Conservation (phyloP, 2,113 vertebrate species). For the Eretmochelys imbricata region DNA sequence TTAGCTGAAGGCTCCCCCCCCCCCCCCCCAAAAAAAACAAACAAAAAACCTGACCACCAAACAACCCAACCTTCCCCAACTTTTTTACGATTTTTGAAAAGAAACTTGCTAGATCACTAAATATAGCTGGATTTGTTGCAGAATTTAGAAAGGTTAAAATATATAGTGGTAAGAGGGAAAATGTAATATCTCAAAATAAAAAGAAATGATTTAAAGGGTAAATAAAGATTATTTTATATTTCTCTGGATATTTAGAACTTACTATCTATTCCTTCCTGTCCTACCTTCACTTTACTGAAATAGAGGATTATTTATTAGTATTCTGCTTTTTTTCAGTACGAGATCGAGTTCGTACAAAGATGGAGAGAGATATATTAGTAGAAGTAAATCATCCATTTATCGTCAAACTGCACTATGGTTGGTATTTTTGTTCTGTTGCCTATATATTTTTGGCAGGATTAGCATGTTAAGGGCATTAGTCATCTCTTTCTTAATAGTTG, state of each 20-base stretch:
- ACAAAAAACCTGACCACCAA: background rate
- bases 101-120: background rate
- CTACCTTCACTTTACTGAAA: background rate
- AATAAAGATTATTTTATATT: background rate
- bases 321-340: slow-evolving; percentile 81
- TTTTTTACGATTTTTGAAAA: background rate
- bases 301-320: background rate
- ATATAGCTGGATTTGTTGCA: background rate
- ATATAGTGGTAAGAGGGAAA: background rate
- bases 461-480: background rate
- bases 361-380: slow-evolving; percentile 98
- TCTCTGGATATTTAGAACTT: background rate
- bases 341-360: slow-evolving; percentile 96
- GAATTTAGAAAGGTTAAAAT: background rate
- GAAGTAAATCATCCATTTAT: slow-evolving; percentile 99
- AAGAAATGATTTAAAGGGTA: background rate
- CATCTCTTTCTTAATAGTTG: background rate
- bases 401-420: slow-evolving; percentile 99
- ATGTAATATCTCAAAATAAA: background rate
- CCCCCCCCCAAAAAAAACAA: no score
- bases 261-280: background rate
- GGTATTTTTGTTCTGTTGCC: slow-evolving; percentile 59
- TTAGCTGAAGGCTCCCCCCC: background rate
- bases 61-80: background rate
- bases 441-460: fast-evolving